Evolutionary conservation across 2,888 invertebrate genomes (phyloP), one percentile per base, ranked within the genome.

Genomic region (Clusia tigrina): DNA sequence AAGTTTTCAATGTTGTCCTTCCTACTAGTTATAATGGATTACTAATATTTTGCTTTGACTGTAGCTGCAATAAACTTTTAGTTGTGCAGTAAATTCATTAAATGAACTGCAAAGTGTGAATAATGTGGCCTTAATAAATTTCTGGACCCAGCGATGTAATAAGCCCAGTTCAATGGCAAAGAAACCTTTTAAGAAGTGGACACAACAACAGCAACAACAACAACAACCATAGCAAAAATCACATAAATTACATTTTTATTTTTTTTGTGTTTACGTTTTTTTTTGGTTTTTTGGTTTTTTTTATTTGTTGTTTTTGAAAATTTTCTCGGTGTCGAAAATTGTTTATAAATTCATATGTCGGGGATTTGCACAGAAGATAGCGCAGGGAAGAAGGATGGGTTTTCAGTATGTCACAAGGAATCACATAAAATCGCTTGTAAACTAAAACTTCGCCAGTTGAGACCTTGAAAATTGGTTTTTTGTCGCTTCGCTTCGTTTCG

Each of bases 91-190:
- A 62, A 57, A 57, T 58, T 52, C 58, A 62, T 48, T 53, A 54
- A 64, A 62, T 54, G 32, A 51, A 61, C 18, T 65, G 23, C 63
- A 66, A 70, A 69, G 65, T 67, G 64, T 67, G 69, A 71, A 72
- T 71, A 71, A 73, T 65, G 58, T 64, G 55, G 65, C 60, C 63
- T 68, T 65, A 67, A 70, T 69, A 65, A 61, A 63, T 63, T 58
- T 56, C 51, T 53, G 42, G 32, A 32, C 32, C 32, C 32, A 9
- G 32, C 32, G 12, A 12, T 32, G 12, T 32, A 32, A 12, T 12
- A 12, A 6, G 32, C 32, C 6, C 32, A 12, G 32, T 32, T 6
- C 32, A n/a, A n/a, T 32, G 32, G 12, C 32, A 32, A 32, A 9
- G 12, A 32, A 12, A 6, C 12, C 32, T 9, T 6, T 12, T 32